Evolutionary conservation across 2,888 invertebrate genomes (phyloP).

Genomic region (Osedax fenrisi): DNA sequence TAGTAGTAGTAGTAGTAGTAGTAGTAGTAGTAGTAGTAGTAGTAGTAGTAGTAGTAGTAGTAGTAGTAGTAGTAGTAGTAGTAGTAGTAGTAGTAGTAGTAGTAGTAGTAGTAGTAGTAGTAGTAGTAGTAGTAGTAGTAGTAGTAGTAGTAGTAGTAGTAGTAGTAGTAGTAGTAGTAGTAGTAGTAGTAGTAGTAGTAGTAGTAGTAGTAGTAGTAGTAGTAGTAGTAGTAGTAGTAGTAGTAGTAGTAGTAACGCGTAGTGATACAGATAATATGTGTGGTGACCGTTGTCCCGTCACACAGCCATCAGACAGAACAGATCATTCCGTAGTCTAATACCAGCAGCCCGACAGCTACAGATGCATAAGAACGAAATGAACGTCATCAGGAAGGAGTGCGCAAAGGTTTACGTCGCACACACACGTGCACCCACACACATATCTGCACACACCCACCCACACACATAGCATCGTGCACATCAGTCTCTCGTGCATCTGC

Average conservation of each 20-base stretch:
- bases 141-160: not conserved
- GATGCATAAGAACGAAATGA: not conserved
- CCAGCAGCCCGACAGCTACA: not conserved
- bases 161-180: not conserved
- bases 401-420: too few species aligned
- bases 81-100: not conserved
- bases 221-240: not conserved
- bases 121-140: not conserved
- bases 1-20: not conserved
- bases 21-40: not conserved
- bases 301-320: not conserved
- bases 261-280: not conserved
- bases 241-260: not conserved
- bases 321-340: not conserved
- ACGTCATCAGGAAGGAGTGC: not conserved
- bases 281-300: not conserved
- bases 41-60: not conserved
- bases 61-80: not conserved
- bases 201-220: not conserved
- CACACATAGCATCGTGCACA: too few species aligned
- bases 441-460: too few species aligned
- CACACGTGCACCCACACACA: too few species aligned
- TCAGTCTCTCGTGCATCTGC: too few species aligned
- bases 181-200: not conserved
- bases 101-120: not conserved